A percentile compares a stretch with the other conserved stretches of the same genome.
Evolutionary conservation across 2,888 invertebrate species (phyloP).

Genomic region (Thysanoteuthis rhombus): DNA sequence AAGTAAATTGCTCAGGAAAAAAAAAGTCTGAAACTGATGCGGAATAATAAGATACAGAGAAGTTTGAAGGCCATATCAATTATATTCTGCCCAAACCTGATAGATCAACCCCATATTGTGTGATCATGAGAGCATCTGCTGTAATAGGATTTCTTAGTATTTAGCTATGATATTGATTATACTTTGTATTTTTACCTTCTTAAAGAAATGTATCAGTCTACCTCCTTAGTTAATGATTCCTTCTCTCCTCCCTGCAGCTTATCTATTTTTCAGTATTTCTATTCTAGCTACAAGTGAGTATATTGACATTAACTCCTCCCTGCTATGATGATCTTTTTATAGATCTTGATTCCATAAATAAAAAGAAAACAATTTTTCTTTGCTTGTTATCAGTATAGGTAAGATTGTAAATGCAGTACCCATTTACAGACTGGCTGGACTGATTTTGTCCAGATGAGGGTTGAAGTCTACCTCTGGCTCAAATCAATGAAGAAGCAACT

Average conservation of each 20-base stretch:
- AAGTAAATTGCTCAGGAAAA: not conserved
- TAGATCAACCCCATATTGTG: not conserved
- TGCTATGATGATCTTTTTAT: not conserved
- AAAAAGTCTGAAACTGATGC: not conserved
- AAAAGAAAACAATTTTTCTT: not conserved
- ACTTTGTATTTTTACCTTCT: not conserved
- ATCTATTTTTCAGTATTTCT: not conserved
- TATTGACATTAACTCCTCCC: not conserved
- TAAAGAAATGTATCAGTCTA: not conserved
- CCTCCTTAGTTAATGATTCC: not conserved
- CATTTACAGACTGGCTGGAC: not conserved
- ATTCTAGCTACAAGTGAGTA: not conserved
- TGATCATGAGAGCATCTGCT: not conserved
- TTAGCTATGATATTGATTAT: not conserved
- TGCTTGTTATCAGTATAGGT: not conserved
- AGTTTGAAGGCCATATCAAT: not conserved
- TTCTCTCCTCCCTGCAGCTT: not conserved
- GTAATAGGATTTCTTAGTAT: not conserved
- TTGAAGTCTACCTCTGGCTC: not conserved
- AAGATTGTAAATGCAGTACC: not conserved
- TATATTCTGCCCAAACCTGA: not conserved
- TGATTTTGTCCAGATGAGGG: not conserved
- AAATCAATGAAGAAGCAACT: not conserved
- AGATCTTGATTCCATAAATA: not conserved
- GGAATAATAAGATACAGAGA: not conserved